These are phyloP conservation scores for Podarcis siculus DNA, from an alignment of 2,797 vertebrate genomes.

Conservation along the genomic window DNA sequence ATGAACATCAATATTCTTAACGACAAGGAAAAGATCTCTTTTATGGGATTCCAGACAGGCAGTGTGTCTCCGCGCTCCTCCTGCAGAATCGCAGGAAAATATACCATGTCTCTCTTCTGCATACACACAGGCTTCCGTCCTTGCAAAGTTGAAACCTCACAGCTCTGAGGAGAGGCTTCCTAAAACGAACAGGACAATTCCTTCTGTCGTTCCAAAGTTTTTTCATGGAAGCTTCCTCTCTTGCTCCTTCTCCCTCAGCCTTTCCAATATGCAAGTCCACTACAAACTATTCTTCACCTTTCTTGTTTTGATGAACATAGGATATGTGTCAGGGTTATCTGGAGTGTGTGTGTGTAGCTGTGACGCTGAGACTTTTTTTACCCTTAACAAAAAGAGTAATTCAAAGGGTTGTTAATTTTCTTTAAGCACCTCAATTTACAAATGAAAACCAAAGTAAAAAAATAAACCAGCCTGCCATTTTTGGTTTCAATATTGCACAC, in stretches of 20 bases:
- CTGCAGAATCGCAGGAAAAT: conserved; percentile 68
- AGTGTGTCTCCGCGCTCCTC: conserved; percentile 65
- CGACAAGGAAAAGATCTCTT: conserved; percentile 88
- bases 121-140: conserved; percentile 5
- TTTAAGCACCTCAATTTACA: not conserved
- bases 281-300: conserved; percentile 58
- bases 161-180: conserved; percentile 34
- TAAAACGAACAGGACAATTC: conserved; percentile 43
- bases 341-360: not conserved
- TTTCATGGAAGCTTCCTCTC: conserved; percentile 44
- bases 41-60: conserved; percentile 84
- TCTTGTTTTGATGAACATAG: conserved; percentile 54
- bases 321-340: conserved; percentile 24
- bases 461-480: conserved; percentile 29
- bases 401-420: not conserved
- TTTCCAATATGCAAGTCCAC: conserved; percentile 61
- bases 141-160: conserved; percentile 49
- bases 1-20: conserved; percentile 94
- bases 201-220: conserved; percentile 56
- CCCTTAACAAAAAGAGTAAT: conserved; percentile 28
- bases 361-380: not conserved
- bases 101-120: conserved; percentile 27
- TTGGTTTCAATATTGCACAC: conserved; percentile 56
- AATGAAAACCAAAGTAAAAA: not conserved
- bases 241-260: conserved; percentile 40